These are phyloP conservation scores for Apocheima hispidaria DNA, from an alignment of 2,888 invertebrate genomes.

Conservation along the genomic window DNA sequence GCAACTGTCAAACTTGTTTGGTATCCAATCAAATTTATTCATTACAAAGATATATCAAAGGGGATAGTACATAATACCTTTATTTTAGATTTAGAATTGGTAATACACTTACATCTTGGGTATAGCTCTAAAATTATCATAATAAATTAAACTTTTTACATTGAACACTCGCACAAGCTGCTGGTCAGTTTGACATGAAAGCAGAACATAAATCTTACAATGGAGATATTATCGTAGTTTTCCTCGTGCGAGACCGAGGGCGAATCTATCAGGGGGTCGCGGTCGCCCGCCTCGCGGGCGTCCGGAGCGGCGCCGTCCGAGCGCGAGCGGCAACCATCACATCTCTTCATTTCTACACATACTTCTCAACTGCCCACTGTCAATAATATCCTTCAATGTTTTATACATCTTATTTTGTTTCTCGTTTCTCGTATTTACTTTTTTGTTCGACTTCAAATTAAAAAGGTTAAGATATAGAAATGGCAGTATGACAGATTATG, in stretches of 20 bases:
- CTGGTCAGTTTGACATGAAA: slow-evolving; percentile 47
- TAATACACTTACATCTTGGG: background rate
- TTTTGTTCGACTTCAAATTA: background rate
- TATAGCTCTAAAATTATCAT: background rate
- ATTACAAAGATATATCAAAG: no score
- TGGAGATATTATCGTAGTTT: slow-evolving; percentile 68
- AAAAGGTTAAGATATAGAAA: background rate
- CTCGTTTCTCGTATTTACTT: background rate
- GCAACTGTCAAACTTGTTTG: no score
- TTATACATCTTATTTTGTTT: slow-evolving; percentile 3
- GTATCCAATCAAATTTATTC: no score
- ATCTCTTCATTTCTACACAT: slow-evolving; percentile 84
- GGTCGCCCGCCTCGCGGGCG: slow-evolving; percentile 67
- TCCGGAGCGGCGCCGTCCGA: slow-evolving; percentile 64
- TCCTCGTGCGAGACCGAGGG: slow-evolving; percentile 73
- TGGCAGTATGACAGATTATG: background rate
- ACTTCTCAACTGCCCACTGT: slow-evolving; percentile 79
- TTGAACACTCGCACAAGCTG: background rate
- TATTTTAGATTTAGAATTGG: background rate
- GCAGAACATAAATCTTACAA: slow-evolving; percentile 70
- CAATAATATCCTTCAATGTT: slow-evolving; percentile 67
- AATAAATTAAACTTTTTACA: background rate
- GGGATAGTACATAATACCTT: background rate
- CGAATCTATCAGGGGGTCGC: slow-evolving; percentile 73
- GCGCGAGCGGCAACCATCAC: slow-evolving; percentile 72